These are phyloP conservation scores for Aspidapion aeneum DNA, from an alignment of 2,888 invertebrate species.

Conservation along the genomic window DNA sequence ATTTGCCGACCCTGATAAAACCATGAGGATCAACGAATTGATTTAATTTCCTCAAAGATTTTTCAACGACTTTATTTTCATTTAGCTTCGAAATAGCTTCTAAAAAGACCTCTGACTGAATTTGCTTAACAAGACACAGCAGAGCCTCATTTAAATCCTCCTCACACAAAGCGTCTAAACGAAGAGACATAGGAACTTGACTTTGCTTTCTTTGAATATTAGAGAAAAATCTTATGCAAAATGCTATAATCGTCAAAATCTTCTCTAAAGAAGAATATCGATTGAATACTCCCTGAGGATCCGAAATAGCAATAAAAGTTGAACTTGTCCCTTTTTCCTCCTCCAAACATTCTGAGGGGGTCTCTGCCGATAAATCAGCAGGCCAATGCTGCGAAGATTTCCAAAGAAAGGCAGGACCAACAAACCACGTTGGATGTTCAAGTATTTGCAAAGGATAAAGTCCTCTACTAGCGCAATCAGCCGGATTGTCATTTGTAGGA, in stretches of 20 bases:
- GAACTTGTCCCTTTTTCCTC: not conserved
- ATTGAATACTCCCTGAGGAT: not conserved
- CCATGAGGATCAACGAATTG: slow-evolving; percentile 8
- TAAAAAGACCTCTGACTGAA: not conserved
- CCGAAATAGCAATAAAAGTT: not conserved
- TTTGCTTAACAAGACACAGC: not conserved
- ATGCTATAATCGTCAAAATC: slow-evolving; percentile 6
- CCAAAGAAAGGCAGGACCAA: slow-evolving; percentile 1
- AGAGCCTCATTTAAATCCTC: not conserved
- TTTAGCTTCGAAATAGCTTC: not conserved
- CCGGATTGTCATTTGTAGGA: slow-evolving; percentile 10
- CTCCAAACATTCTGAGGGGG: not conserved
- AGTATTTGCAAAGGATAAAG: slow-evolving; percentile 6
- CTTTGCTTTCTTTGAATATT: slow-evolving; percentile 1
- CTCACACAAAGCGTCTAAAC: not conserved
- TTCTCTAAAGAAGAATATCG: not conserved
- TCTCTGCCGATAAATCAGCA: slow-evolving; percentile 1
- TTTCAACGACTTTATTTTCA: not conserved
- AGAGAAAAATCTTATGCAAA: not conserved
- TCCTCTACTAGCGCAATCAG: slow-evolving; percentile 15
- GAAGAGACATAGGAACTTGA: not conserved
- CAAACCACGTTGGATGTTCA: not conserved
- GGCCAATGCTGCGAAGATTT: not conserved
- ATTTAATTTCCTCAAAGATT: slow-evolving; percentile 8
- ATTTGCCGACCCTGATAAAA: slow-evolving; percentile 14